A percentile compares a stretch with the other conserved stretches of the same genome.
These are phyloP conservation scores for Apocheima hispidaria DNA, from an alignment of 2,888 invertebrate genomes.

Conservation along the genomic window DNA sequence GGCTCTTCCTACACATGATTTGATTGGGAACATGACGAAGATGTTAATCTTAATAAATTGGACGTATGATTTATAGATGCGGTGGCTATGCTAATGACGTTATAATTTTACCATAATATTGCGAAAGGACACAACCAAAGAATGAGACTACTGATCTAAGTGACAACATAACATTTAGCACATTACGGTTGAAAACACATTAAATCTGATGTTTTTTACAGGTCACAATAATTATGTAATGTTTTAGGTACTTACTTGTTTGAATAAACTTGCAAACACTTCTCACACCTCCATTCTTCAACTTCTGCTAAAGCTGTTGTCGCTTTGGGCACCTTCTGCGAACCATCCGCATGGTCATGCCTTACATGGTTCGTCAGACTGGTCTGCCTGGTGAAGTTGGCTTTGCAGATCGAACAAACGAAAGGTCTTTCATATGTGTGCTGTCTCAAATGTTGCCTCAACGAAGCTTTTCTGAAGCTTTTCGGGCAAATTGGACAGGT, in stretches of 20 bases:
- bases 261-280: slow-evolving; percentile 61
- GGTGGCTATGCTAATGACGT: background rate
- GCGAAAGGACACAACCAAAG: too few relatives aligned
- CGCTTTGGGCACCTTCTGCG: slow-evolving; percentile 46
- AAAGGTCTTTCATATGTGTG: slow-evolving; percentile 92
- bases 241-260: slow-evolving; percentile 61
- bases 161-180: too few relatives aligned
- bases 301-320: slow-evolving; percentile 43
- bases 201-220: background rate
- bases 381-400: slow-evolving; percentile 88
- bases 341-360: slow-evolving; percentile 75
- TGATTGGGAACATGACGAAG: slow-evolving; percentile 28
- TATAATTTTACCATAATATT: too few relatives aligned
- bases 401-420: slow-evolving; percentile 87
- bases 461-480: slow-evolving; percentile 87
- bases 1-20: slow-evolving; percentile 46
- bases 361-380: slow-evolving; percentile 88
- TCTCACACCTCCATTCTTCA: slow-evolving; percentile 55
- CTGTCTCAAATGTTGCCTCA: slow-evolving; percentile 89
- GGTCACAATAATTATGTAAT: background rate
- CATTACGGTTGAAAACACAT: too few relatives aligned
- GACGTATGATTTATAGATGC: background rate
- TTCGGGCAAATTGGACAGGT: slow-evolving; percentile 90
- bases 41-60: slow-evolving; percentile 14
- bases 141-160: too few relatives aligned